phyloP scores from a whole-genome alignment of 2,797 vertebrate species.

The Erpetoichthys calabaricus region DNA sequence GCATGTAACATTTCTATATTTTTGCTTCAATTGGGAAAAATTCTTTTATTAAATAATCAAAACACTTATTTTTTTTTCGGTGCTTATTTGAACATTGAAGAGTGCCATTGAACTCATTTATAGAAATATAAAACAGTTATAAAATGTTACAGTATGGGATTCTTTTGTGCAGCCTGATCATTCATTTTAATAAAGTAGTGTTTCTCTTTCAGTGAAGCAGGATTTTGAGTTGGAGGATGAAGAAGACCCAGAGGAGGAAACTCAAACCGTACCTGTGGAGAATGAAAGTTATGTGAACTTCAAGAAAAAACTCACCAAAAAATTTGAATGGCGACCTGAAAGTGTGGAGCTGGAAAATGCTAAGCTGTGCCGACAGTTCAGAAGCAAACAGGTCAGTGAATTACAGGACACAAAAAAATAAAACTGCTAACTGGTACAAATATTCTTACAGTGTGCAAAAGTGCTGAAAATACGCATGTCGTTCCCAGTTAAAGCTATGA shows the following conservation, averaged over 20 bases:
- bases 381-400: constrained; percentile 53
- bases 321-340: constrained; percentile 47
- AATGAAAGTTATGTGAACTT: constrained; percentile 79
- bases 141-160: too few species aligned
- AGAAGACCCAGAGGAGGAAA: constrained; percentile 39
- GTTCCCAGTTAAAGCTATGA: neutral
- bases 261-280: constrained; percentile 51
- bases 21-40: too few species aligned
- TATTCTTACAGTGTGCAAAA: too few species aligned
- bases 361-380: constrained; percentile 72
- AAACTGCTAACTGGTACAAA: neutral
- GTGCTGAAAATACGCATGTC: neutral
- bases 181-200: neutral
- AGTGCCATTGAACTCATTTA: too few species aligned
- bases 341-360: constrained; percentile 59
- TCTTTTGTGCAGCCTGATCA: too few species aligned
- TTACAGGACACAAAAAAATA: neutral
- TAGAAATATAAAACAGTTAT: too few species aligned
- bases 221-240: constrained; percentile 30
- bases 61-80: too few species aligned
- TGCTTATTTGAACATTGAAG: too few species aligned
- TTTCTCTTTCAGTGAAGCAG: constrained; percentile 22
- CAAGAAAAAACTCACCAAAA: constrained; percentile 67
- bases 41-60: too few species aligned
- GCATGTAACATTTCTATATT: too few species aligned